These are phyloP conservation scores for Crioceris asparagi DNA, from an alignment of 2,888 invertebrate genomes.

Conservation along the genomic window DNA sequence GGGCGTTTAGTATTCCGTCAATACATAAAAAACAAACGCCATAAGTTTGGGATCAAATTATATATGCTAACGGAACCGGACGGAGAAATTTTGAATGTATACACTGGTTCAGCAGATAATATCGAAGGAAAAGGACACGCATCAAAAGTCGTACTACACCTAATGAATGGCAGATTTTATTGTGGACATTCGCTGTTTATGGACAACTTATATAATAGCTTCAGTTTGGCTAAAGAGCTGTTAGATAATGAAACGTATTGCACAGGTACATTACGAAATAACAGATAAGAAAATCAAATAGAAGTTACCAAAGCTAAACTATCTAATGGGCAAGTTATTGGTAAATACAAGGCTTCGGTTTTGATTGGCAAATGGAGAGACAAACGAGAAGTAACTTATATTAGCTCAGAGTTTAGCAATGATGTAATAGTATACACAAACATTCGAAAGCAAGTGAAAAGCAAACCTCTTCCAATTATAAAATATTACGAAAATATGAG, in stretches of 20 bases:
- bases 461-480: not conserved
- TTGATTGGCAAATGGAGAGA: not conserved
- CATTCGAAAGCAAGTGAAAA: not conserved
- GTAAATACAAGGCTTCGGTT: not conserved
- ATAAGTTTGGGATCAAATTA: too few relatives aligned
- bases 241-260: too few relatives aligned
- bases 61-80: too few relatives aligned
- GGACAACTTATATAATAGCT: not conserved
- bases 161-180: not conserved
- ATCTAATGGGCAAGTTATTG: not conserved
- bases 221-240: too few relatives aligned
- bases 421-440: not conserved
- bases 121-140: not conserved
- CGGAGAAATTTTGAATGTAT: too few relatives aligned
- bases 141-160: not conserved
- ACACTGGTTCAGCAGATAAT: not conserved
- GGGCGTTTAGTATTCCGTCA: too few relatives aligned
- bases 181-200: not conserved
- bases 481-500: conserved; percentile 10
- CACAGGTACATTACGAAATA: too few relatives aligned
- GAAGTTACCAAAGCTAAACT: too few relatives aligned
- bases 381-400: not conserved
- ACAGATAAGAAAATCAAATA: too few relatives aligned
- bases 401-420: not conserved
- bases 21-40: too few relatives aligned